Conservation (phyloP, 2,888 invertebrate genomes). For the Caenorhabditis panamensis region DNA sequence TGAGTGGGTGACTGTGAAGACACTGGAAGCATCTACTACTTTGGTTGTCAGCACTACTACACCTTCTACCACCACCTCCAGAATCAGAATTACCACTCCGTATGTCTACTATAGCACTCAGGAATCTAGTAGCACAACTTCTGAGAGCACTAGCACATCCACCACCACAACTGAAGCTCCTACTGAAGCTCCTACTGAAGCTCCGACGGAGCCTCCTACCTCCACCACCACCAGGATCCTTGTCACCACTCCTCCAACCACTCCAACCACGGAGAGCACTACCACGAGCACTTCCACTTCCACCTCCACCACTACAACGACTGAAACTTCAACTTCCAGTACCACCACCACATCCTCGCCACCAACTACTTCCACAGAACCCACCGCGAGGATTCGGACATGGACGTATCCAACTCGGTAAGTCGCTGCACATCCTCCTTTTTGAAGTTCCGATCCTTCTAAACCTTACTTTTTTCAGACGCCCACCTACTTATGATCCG, state of each 20-base stretch:
- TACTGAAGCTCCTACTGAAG: too few species aligned
- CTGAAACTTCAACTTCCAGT: conserved; percentile 25
- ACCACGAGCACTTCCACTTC: conserved; percentile 3
- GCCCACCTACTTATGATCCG: conserved; percentile 33
- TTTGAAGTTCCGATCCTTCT: neutral
- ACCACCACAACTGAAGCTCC: neutral
- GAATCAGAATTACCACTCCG: neutral
- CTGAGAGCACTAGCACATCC: conserved; percentile 1
- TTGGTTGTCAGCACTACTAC: neutral
- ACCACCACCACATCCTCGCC: conserved; percentile 13
- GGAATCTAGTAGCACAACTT: neutral
- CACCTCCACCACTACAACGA: neutral
- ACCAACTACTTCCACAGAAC: conserved; percentile 13
- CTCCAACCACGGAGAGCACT: conserved; percentile 7
- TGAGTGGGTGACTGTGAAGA: conserved; percentile 26
- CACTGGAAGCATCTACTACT: conserved; percentile 6
- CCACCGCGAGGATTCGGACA: conserved; percentile 34
- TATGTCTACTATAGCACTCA: too few species aligned
- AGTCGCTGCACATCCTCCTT: too few species aligned
- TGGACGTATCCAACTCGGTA: conserved; percentile 38
- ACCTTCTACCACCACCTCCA: neutral
- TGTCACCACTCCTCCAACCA: conserved; percentile 14
- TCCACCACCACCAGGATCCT: conserved; percentile 5
- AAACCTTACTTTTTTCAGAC: conserved; percentile 8
- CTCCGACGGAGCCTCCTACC: too few species aligned